Conservation (phyloP, 2,888 invertebrate species). For the Caenorhabditis uteleia region DNA sequence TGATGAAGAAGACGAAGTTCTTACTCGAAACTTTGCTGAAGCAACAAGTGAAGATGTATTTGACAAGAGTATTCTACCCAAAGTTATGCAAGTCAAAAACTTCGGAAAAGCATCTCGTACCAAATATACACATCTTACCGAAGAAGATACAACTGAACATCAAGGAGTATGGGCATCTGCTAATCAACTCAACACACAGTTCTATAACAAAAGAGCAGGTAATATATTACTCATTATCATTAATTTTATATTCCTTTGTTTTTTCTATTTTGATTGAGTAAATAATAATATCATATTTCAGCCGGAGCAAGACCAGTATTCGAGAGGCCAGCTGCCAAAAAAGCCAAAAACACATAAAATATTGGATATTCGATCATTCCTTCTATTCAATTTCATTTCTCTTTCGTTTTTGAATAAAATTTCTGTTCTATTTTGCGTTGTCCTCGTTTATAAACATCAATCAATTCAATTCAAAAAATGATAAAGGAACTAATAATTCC, state of each 20-base stretch:
- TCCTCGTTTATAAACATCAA: conserved; percentile 1
- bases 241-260: neutral
- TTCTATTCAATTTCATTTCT: conserved; percentile 7
- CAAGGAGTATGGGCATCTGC: conserved; percentile 92
- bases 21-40: conserved; percentile 83
- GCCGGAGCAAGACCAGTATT: conserved; percentile 90
- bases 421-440: neutral
- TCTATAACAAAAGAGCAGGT: conserved; percentile 83
- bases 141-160: conserved; percentile 92
- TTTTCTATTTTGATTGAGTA: neutral
- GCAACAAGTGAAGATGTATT: conserved; percentile 98
- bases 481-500: too few species aligned
- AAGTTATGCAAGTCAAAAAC: conserved; percentile 99
- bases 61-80: conserved; percentile 95
- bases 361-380: conserved; percentile 7
- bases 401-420: conserved; percentile 13
- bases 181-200: conserved; percentile 85
- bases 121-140: conserved; percentile 97
- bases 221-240: neutral
- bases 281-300: conserved; percentile 5
- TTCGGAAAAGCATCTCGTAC: conserved; percentile 98
- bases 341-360: conserved; percentile 60
- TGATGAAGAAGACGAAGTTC: conserved; percentile 72
- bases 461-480: too few species aligned
- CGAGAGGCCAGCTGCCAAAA: conserved; percentile 82